These are phyloP conservation scores for Xenopus tropicalis DNA, from an alignment of 2,113 vertebrate species.

Conservation along the genomic window DNA sequence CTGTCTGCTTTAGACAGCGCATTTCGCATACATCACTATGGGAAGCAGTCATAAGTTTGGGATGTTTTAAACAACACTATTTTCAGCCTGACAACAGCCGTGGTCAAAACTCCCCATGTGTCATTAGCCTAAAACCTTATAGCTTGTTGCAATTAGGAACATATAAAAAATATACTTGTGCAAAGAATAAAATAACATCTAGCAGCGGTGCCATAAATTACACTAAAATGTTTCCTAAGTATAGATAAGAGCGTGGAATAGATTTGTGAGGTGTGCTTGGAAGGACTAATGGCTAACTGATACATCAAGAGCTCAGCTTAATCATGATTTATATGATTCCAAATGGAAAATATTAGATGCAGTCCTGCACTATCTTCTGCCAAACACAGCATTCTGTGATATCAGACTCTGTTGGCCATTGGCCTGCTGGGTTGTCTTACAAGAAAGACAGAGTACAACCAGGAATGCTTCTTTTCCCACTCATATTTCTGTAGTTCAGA, in stretches of 20 bases:
- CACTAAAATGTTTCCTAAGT: conserved; percentile 39
- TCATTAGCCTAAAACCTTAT: not conserved
- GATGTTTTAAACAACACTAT: too few species aligned
- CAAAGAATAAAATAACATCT: not conserved
- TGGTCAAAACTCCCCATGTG: not conserved
- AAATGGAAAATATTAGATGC: conserved; percentile 41
- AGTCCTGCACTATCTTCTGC: conserved; percentile 36
- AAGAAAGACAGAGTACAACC: not conserved
- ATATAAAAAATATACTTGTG: not conserved
- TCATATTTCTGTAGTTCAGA: too few species aligned
- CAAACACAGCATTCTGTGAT: conserved; percentile 48
- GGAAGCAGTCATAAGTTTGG: too few species aligned
- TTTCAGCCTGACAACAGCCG: not conserved
- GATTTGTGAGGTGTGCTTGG: conserved; percentile 27
- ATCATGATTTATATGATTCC: conserved; percentile 49
- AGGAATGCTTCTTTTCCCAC: too few species aligned
- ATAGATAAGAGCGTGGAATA: conserved; percentile 9
- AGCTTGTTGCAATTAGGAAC: not conserved
- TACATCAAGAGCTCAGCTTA: conserved; percentile 39
- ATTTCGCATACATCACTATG: too few species aligned
- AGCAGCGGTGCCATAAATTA: conserved; percentile 16
- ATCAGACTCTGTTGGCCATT: conserved; percentile 38
- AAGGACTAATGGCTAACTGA: conserved; percentile 47
- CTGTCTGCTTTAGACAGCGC: too few species aligned
- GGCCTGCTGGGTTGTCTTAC: conserved; percentile 17